These are phyloP conservation scores for Tyrophagus putrescentiae DNA, from an alignment of 1,140 invertebrate genomes.

Conservation along the genomic window DNA sequence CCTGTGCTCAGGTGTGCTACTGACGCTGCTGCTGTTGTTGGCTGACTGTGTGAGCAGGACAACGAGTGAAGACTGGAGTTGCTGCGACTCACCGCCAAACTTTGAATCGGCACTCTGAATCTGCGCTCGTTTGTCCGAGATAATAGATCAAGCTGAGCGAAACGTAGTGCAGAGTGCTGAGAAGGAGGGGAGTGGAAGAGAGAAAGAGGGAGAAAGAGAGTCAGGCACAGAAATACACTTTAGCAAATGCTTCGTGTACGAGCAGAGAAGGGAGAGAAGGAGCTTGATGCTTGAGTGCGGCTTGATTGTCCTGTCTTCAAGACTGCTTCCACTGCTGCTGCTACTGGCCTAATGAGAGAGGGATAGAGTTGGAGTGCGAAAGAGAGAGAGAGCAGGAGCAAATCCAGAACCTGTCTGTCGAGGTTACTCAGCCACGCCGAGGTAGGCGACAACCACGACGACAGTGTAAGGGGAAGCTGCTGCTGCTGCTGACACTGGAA, in stretches of 20 bases:
- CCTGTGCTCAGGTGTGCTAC: too few relatives aligned
- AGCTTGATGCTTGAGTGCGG: background rate
- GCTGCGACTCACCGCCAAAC: background rate
- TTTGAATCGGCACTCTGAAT: background rate
- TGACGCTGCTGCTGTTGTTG: too few relatives aligned
- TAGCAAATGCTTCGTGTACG: background rate
- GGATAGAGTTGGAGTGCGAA: background rate
- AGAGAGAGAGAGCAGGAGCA: slow-evolving; percentile 1
- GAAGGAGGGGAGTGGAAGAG: background rate
- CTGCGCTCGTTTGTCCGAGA: slow-evolving; percentile 5
- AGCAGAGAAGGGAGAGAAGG: background rate
- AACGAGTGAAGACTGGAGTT: background rate
- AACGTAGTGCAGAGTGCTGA: background rate
- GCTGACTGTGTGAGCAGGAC: background rate
- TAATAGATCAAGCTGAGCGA: slow-evolving; percentile 13
- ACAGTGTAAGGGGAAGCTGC: too few relatives aligned
- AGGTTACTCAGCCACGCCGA: slow-evolving; percentile 12
- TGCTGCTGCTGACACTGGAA: too few relatives aligned
- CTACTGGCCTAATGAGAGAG: background rate
- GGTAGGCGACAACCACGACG: too few relatives aligned
- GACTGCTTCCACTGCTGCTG: background rate
- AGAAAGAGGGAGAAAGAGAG: background rate
- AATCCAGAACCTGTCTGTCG: slow-evolving; percentile 8
- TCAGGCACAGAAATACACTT: background rate
- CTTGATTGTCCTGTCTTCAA: background rate